These are phyloP conservation scores for Meliscaeva auricollis DNA, from an alignment of 2,888 invertebrate species.

Conservation along the genomic window DNA sequence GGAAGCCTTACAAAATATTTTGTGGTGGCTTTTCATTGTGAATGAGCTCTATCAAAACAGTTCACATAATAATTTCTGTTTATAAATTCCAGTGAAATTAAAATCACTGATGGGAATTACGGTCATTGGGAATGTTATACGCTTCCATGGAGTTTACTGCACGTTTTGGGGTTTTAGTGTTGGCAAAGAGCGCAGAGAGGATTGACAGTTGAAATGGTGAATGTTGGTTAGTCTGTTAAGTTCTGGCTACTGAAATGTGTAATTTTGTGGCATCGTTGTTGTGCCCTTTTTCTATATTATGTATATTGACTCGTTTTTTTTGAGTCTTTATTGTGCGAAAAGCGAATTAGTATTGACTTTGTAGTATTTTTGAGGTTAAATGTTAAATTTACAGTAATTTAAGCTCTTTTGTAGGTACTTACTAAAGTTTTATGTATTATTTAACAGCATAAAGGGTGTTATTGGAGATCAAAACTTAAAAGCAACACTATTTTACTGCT, in stretches of 20 bases:
- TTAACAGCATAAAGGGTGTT: too few species aligned
- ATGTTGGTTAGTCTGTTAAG: neutral
- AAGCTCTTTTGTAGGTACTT: too few species aligned
- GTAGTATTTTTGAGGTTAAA: too few species aligned
- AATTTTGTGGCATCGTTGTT: constrained; percentile 26
- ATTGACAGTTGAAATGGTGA: neutral
- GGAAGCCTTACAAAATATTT: constrained; percentile 51
- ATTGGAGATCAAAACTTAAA: too few species aligned
- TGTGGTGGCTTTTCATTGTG: constrained; percentile 54
- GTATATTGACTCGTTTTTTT: neutral
- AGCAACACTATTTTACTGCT: too few species aligned
- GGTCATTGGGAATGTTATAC: constrained; percentile 60
- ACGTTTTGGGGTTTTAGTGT: neutral
- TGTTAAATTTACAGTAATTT: too few species aligned
- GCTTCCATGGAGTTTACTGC: constrained; percentile 58
- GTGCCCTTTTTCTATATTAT: neutral
- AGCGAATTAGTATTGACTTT: too few species aligned
- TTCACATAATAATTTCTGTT: constrained; percentile 68
- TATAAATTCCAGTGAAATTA: constrained; percentile 70
- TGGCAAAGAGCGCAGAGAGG: neutral
- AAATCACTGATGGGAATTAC: constrained; percentile 72
- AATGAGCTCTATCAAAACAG: constrained; percentile 70
- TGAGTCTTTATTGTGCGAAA: neutral
- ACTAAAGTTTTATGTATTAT: too few species aligned
- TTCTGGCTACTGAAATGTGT: constrained; percentile 22